Evolutionary conservation across 2,888 invertebrate species (phyloP), one percentile per base, ranked within the genome.

Genomic region (Notodonta dromedarius): DNA sequence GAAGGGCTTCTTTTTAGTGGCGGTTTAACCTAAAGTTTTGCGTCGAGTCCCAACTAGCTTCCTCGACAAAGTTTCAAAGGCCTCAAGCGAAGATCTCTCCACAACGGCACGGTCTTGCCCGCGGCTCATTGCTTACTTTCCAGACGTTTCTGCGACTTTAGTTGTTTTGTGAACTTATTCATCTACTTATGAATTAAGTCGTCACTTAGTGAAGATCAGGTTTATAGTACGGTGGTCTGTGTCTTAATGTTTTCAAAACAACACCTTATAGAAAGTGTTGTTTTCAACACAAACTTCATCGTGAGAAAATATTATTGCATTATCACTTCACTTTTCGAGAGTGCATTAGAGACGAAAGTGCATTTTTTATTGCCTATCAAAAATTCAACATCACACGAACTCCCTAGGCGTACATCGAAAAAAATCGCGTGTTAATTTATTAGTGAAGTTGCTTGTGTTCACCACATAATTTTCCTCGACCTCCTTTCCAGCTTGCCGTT

Each of bases 21-120:
- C 48, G 60, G 63, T 76, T 78, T 69, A 73, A 74, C 67, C 59
- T 60, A 40, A 70, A 80, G 77, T 76, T 78, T 69, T 59, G 46
- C 59, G 59, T 68, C 59, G 62, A 71, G 69, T 71, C 76, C 65
- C 67, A 73, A 78, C 76, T 76, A 66, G 73, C 67, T 74, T 63
- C 63, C 70, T 69, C 59, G 59, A 58, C 65, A 52, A 78, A 83
- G 76, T 82, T 83, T 79, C 72, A 76, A 78, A 82, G 75, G 71
- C 70, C 76, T 73, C 63, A 72, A 78, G 77, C 77, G 75, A 68
- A 74, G 76, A 75, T 71, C 70, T 70, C 73, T 74, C 63, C 63
- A 59, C 66, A 65, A 63, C 62, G 67, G 62, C 72, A 13, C 72
- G 74, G 73, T 71, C 69, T 67, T 71, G 76, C 72, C 63, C 58